These are phyloP conservation scores for Tinea semifulvella DNA, from an alignment of 2,888 invertebrate genomes.

Conservation along the genomic window DNA sequence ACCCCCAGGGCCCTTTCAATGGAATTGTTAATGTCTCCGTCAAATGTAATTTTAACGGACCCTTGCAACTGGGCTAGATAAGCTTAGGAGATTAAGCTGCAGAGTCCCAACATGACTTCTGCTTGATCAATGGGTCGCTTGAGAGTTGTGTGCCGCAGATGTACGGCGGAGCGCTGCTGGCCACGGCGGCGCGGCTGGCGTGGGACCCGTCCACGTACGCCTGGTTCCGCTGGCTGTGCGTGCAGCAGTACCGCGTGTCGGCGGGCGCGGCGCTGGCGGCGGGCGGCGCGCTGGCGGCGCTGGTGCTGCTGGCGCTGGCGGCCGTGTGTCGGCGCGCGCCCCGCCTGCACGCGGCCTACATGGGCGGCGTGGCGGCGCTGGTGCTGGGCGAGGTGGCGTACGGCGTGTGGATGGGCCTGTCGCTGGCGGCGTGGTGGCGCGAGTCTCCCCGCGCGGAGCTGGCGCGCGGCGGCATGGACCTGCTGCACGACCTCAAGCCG, in stretches of 20 bases:
- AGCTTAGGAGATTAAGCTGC: too few species aligned
- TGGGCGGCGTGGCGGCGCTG: conserved; percentile 44
- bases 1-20: too few species aligned
- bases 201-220: conserved; percentile 62
- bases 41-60: too few species aligned
- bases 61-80: too few species aligned
- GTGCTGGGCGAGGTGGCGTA: conserved; percentile 50
- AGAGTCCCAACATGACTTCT: background rate
- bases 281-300: conserved; percentile 52
- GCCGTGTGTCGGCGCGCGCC: conserved; percentile 26
- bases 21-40: too few species aligned
- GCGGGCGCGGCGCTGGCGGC: conserved; percentile 50
- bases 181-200: conserved; percentile 59
- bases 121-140: background rate
- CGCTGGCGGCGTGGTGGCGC: conserved; percentile 56
- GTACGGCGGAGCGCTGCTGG: conserved; percentile 60
- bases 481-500: conserved; percentile 57
- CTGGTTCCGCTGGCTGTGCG: conserved; percentile 60
- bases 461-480: conserved; percentile 49
- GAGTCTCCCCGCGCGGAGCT: conserved; percentile 51
- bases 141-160: conserved; percentile 32
- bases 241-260: conserved; percentile 55
- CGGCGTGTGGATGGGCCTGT: conserved; percentile 56
- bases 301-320: conserved; percentile 46
- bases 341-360: conserved; percentile 26